Evolutionary conservation across 2,888 invertebrate species (phyloP), one percentile per base, ranked within the genome.

Genomic region (Drosophila diplacantha): DNA sequence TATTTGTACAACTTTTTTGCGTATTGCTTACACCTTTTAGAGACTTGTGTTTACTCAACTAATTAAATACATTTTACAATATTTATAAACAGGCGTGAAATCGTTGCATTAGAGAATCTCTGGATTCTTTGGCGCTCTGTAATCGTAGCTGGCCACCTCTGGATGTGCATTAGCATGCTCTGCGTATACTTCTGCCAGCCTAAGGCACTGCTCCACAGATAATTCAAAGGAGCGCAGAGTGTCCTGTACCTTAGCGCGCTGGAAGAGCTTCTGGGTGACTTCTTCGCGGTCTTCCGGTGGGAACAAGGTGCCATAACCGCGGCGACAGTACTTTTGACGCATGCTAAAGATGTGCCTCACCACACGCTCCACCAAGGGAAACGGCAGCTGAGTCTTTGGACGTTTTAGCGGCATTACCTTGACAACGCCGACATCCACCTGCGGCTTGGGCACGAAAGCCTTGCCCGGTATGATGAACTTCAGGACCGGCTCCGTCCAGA

Each of bases 371-470:
- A 98, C 93, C 62, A 96, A 85, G 74, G 92, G 89, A 86, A 98
- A 99, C 0, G 96, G 94, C 35, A 95, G 90, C 60, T 90, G 85
- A 14, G 95, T 94, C 49, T 92, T 88, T 0, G 99, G 98, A 46
- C 90, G 87, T 73, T 92, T 92, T 9, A 93, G 87, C 1, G 99
- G 99, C 16, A 92, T 91, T 47, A 99, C 90, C 47, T 93, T 93
- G 0, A 99, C 97, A 2, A 99, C 96, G 16, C 96, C 97, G 0
- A 98, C 99, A 90, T 99, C 97, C 6, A 99, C 98, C 68, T 99
- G 92, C 0, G 99, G 99, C 84, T 94, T 93, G 0, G 99, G 99
- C 31, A 98, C 91, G 89, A 99, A 99, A 0, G 95, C 94, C 73
- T 89, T 90, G 80, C 98, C 98, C 7, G 96, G 93, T 83, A 99